Evolutionary conservation across 2,797 vertebrate genomes (phyloP).

Genomic region (Sebastes miniatus): DNA sequence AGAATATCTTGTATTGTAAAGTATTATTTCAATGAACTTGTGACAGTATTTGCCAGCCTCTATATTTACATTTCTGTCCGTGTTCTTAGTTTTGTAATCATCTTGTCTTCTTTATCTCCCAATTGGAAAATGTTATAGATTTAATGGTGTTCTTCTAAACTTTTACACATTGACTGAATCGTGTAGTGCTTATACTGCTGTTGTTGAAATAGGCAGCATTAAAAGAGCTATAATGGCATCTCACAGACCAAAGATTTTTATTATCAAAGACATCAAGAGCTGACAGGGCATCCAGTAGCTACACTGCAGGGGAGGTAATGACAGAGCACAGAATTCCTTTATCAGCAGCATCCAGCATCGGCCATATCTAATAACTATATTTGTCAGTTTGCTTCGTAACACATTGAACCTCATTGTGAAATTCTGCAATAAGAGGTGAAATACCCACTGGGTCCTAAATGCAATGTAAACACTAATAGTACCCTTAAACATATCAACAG

Average conservation of each 20-base stretch:
- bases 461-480: neutral
- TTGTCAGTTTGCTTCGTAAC: neutral
- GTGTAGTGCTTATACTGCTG: neutral
- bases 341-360: neutral
- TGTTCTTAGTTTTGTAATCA: neutral
- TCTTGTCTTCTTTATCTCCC: neutral
- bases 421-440: neutral
- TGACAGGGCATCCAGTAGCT: neutral
- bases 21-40: neutral
- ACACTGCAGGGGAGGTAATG: neutral
- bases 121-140: neutral
- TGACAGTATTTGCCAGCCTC: neutral
- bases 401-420: neutral
- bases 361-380: neutral
- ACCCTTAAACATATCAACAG: neutral
- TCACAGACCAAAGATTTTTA: neutral
- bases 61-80: neutral
- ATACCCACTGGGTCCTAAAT: neutral
- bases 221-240: neutral
- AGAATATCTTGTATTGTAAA: neutral
- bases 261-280: neutral
- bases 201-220: neutral
- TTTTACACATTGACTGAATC: neutral
- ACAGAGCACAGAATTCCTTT: neutral
- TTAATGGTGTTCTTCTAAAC: neutral